Conservation (phyloP, 2,797 vertebrate genomes). For the Lophius americanus region DNA sequence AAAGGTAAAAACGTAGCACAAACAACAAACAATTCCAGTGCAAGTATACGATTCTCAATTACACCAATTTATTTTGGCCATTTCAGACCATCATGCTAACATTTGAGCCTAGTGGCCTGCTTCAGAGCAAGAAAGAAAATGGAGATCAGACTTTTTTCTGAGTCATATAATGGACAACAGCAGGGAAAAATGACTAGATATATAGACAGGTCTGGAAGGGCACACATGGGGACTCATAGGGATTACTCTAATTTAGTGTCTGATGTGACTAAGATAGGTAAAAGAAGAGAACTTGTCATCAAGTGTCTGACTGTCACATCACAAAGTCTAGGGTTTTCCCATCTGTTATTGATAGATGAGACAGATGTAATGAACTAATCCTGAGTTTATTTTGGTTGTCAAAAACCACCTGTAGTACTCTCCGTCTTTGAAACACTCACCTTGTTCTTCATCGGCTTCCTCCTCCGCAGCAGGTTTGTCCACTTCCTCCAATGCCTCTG, state of each 20-base stretch:
- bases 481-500: conserved; percentile 58
- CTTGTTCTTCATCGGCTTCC: conserved; percentile 51
- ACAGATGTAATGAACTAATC: not conserved
- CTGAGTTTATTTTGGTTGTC: not conserved
- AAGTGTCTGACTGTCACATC: conserved; percentile 30
- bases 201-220: conserved; percentile 31
- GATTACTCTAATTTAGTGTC: not conserved
- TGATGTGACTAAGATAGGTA: conserved; percentile 27
- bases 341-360: conserved; percentile 3
- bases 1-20: too few relatives aligned
- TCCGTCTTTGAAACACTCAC: conserved; percentile 27
- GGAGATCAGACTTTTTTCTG: conserved; percentile 2
- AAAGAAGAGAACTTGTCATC: not conserved
- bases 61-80: too few relatives aligned
- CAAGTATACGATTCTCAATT: too few relatives aligned
- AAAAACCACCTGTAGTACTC: not conserved
- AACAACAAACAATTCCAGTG: too few relatives aligned
- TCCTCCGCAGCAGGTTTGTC: conserved; percentile 50
- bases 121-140: too few relatives aligned
- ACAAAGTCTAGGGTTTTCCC: conserved; percentile 18
- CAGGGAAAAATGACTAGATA: not conserved
- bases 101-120: too few relatives aligned
- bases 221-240: not conserved
- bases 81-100: too few relatives aligned
- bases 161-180: conserved; percentile 12